These are phyloP conservation scores for Pristiophorus japonicus DNA, from an alignment of 2,113 vertebrate species.

Conservation along the genomic window DNA sequence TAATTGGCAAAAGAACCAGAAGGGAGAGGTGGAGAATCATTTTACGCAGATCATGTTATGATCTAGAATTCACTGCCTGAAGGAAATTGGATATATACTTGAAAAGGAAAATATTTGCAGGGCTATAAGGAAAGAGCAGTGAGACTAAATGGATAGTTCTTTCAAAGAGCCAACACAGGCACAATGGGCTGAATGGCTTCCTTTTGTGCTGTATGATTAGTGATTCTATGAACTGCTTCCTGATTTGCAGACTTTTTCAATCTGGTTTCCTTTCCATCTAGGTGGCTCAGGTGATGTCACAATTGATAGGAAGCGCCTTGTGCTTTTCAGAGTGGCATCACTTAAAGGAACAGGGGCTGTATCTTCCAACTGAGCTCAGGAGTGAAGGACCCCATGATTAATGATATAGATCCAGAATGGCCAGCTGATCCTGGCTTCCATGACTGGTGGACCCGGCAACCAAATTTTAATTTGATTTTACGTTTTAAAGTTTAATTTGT, in stretches of 20 bases:
- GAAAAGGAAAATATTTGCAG: neutral
- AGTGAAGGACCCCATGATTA: neutral
- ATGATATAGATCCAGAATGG: too few relatives aligned
- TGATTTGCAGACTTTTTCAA: too few relatives aligned
- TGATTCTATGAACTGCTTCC: too few relatives aligned
- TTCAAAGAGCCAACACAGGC: neutral
- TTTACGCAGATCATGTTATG: neutral
- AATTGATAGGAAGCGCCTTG: neutral
- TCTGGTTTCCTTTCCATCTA: neutral
- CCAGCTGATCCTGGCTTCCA: too few relatives aligned
- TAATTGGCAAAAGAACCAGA: neutral
- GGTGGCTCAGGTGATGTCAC: neutral
- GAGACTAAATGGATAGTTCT: too few relatives aligned
- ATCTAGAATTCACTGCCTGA: neutral
- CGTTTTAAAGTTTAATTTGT: too few relatives aligned
- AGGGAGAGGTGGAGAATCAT: neutral
- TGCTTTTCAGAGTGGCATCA: neutral
- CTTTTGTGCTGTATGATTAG: neutral
- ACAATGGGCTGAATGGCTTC: neutral
- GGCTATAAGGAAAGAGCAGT: neutral
- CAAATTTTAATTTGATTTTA: too few relatives aligned
- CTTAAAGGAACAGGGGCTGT: neutral
- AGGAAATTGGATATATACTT: neutral
- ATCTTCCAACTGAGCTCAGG: neutral
- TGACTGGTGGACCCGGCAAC: too few relatives aligned